These are phyloP conservation scores for Rhinichthys klamathensis DNA, from an alignment of 2,113 vertebrate species.

Conservation along the genomic window DNA sequence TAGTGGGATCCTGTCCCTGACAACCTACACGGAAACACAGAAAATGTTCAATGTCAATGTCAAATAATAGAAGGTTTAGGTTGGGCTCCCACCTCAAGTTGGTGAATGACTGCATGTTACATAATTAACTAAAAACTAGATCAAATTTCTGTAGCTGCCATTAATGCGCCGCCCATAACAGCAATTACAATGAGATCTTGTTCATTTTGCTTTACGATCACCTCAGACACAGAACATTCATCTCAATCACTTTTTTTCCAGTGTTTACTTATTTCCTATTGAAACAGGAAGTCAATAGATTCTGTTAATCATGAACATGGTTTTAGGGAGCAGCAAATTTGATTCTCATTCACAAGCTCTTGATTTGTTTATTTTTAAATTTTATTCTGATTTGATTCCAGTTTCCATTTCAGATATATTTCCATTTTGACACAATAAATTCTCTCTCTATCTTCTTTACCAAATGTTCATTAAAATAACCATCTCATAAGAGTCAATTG, in stretches of 20 bases:
- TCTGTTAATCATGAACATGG: background rate
- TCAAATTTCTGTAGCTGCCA: background rate
- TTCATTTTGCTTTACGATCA: background rate
- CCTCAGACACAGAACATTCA: background rate
- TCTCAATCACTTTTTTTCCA: background rate
- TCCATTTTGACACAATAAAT: background rate
- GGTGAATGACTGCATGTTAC: background rate
- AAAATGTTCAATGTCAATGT: background rate
- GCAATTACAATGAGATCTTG: background rate
- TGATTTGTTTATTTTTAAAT: background rate
- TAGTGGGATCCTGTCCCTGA: accelerated
- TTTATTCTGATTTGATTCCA: background rate
- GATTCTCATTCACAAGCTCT: background rate
- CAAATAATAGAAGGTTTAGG: background rate
- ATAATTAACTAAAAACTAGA: background rate
- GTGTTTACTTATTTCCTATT: background rate
- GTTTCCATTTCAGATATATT: background rate
- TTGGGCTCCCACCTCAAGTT: background rate
- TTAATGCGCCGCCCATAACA: background rate
- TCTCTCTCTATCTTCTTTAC: background rate
- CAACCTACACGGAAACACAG: background rate
- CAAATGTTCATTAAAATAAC: background rate
- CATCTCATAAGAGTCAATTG: background rate
- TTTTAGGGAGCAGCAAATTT: background rate
- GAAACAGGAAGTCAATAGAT: background rate